A percentile compares a stretch with the other conserved stretches of the same genome.
These are phyloP conservation scores for Odontothrips loti DNA, from an alignment of 2,888 invertebrate genomes.

Conservation along the genomic window DNA sequence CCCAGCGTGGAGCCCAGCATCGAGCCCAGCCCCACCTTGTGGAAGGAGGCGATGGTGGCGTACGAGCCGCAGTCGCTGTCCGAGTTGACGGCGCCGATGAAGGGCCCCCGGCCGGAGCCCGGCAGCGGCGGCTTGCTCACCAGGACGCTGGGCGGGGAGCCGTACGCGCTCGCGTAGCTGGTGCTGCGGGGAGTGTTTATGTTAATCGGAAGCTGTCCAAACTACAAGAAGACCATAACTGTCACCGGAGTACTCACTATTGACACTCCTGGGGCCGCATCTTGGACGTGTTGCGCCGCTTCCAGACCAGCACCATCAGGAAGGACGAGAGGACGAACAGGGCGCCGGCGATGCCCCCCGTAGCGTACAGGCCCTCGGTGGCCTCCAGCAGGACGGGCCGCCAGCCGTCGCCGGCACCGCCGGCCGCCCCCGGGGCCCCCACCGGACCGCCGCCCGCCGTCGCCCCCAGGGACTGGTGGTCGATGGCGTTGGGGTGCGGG, in stretches of 20 bases:
- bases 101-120: constrained; percentile 39
- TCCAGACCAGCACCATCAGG: constrained; percentile 32
- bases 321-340: constrained; percentile 32
- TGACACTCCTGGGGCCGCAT: constrained; percentile 27
- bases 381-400: constrained; percentile 30
- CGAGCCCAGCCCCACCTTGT: constrained; percentile 54
- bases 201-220: neutral
- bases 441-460: neutral
- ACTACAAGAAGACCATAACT: too few relatives aligned
- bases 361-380: constrained; percentile 32
- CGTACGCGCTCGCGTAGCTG: constrained; percentile 73
- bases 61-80: constrained; percentile 72
- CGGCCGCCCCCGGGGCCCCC: neutral
- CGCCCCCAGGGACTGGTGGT: neutral
- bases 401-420: constrained; percentile 20
- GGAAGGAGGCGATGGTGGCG: constrained; percentile 77
- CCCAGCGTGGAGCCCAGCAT: constrained; percentile 19
- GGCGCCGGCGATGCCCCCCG: constrained; percentile 32
- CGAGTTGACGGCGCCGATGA: constrained; percentile 65
- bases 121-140: constrained; percentile 23
- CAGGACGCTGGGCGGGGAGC: constrained; percentile 66
- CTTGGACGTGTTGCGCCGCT: constrained; percentile 30
- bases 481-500: constrained; percentile 10
- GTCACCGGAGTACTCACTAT: neutral
- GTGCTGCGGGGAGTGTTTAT: constrained; percentile 53